Evolutionary conservation across 37 sponge, comb jelly and placozoan genomes (phyloP), one percentile per base, ranked within the genome.

Genomic region (Spongilla lacustris): DNA sequence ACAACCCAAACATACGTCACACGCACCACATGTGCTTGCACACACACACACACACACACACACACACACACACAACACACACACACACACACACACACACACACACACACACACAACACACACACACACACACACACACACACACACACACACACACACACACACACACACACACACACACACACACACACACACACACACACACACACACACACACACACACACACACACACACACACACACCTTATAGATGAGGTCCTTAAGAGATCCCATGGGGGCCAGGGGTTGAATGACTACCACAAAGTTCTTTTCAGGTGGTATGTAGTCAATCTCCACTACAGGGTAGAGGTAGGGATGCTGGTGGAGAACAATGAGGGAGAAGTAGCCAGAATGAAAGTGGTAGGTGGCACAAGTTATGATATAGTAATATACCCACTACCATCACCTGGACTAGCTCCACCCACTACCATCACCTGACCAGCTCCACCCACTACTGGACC

Each of bases 171-270:
- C 3, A 3, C 41, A 41, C 41, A 41, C 41, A 3, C 76, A 13
- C 76, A 4, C 31, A 6, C 76, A 9, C 41, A 3, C 25, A 3
- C 8, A 3, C 6, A 41, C 41, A 41, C 41, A 75, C n/a, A 33
- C n/a, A 32, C n/a, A 75, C 23, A 46, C 25, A 46, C 27, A 25
- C 41, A 9, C 41, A 3, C 25, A 3, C 8, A 3, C 6, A 41
- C 41, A 41, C 41, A 75, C n/a, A 33, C n/a, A 32, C n/a, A 75
- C 23, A 46, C 25, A 46, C 27, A 25, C 49, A 25, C 78, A n/a
- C 32, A 91, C 93, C 70, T 78, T 84, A 78, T 93, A 93, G 36
- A 93, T 93, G 86, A 77, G 13, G 69, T 93, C 93, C 48, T 93
- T 93, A 34, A 93, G 83, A 17, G 90, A 89, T n/a, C 93, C 93